A percentile compares a stretch with the other conserved stretches of the same genome.
These are phyloP conservation scores for Etheostoma cragini DNA, from an alignment of 2,113 vertebrate genomes.

Conservation along the genomic window DNA sequence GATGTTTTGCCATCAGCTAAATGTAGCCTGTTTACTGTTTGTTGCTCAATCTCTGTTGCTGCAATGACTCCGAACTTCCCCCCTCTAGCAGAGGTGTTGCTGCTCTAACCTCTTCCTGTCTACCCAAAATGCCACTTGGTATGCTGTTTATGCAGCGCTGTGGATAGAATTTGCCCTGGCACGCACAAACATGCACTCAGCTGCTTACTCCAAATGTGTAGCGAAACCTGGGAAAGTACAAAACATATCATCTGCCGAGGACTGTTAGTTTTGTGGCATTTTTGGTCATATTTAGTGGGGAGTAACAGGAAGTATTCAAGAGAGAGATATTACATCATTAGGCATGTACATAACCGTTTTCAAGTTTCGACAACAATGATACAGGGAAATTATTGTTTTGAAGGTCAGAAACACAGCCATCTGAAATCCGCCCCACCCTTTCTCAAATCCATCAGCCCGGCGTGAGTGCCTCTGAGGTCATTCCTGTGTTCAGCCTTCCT, in stretches of 20 bases:
- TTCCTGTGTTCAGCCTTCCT: not conserved
- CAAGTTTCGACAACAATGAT: not conserved
- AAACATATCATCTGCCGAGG: not conserved
- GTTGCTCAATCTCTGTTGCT: conserved; percentile 44
- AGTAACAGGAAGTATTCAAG: conserved; percentile 34
- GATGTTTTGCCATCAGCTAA: conserved; percentile 13
- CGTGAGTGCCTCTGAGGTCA: conserved; percentile 16
- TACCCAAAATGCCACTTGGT: conserved; percentile 57
- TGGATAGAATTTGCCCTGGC: conserved; percentile 11
- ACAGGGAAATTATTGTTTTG: not conserved
- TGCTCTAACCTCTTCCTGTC: conserved; percentile 73
- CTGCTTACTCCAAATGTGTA: not conserved
- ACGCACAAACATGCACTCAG: conserved; percentile 13
- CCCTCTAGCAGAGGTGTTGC: conserved; percentile 31
- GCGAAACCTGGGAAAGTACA: not conserved
- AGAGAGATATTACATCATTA: conserved; percentile 17
- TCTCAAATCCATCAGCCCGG: not conserved
- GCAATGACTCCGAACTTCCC: conserved; percentile 24
- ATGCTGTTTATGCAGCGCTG: conserved; percentile 39
- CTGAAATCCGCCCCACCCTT: conserved; percentile 29
- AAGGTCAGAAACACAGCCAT: not conserved
- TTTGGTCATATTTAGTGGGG: conserved; percentile 1
- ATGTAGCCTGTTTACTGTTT: conserved; percentile 13
- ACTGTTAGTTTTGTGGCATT: not conserved
- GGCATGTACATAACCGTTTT: not conserved